phyloP scores from a whole-genome alignment of 2,113 vertebrate genomes.

The Ammodytes dubius region DNA sequence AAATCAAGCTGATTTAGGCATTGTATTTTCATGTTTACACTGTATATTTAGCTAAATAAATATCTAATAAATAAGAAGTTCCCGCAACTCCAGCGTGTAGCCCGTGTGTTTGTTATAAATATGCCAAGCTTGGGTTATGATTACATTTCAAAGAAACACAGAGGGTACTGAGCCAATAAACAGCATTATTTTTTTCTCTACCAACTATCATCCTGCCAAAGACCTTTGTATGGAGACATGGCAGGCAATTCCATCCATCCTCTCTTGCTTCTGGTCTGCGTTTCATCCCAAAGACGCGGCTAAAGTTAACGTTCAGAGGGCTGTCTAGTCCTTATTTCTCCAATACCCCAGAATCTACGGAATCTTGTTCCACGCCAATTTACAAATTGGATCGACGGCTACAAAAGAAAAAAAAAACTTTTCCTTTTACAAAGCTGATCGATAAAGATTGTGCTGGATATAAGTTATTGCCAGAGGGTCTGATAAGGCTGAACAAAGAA shows the following conservation, averaged over 20 bases:
- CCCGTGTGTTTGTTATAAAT: slow-evolving; percentile 78
- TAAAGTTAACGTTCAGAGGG: slow-evolving; percentile 50
- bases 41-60: slow-evolving; percentile 48
- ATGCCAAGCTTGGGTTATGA: slow-evolving; percentile 64
- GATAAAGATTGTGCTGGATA: slow-evolving; percentile 19
- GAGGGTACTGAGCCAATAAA: slow-evolving; percentile 73
- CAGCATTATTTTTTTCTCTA: slow-evolving; percentile 62
- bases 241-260: slow-evolving; percentile 67
- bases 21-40: slow-evolving; percentile 64
- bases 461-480: slow-evolving; percentile 28
- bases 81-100: slow-evolving; percentile 42
- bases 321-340: slow-evolving; percentile 31
- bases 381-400: slow-evolving; percentile 22
- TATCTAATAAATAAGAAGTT: slow-evolving; percentile 68
- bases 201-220: slow-evolving; percentile 63
- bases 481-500: slow-evolving; percentile 55
- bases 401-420: slow-evolving; percentile 31
- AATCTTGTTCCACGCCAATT: slow-evolving; percentile 6
- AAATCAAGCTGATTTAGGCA: slow-evolving; percentile 52
- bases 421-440: slow-evolving; percentile 26
- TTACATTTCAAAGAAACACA: slow-evolving; percentile 77
- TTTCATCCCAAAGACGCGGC: slow-evolving; percentile 60
- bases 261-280: slow-evolving; percentile 58
- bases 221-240: slow-evolving; percentile 64
- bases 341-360: slow-evolving; percentile 22